Percentiles rank a stretch among this genome's conserved stretches.
These are phyloP conservation scores for Agonopterix heracliana DNA, from an alignment of 2,888 invertebrate genomes.

Conservation along the genomic window DNA sequence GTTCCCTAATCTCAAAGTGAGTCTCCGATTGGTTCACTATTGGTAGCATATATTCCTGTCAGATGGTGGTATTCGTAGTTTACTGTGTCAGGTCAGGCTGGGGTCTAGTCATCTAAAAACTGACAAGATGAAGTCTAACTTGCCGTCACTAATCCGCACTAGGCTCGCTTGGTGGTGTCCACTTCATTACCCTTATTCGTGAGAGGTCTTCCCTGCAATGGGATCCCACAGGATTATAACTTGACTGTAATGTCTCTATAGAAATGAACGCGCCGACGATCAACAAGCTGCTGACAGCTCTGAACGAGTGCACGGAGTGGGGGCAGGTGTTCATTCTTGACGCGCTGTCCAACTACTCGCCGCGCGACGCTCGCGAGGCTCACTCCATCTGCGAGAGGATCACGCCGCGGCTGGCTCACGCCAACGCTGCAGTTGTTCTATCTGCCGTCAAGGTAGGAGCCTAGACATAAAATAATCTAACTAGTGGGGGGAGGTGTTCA, in stretches of 20 bases:
- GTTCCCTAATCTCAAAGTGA: too few relatives aligned
- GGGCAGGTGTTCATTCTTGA: conserved; percentile 99
- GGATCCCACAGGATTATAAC: too few relatives aligned
- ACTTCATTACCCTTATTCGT: too few relatives aligned
- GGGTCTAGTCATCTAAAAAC: too few relatives aligned
- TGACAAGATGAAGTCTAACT: too few relatives aligned
- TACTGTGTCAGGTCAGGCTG: too few relatives aligned
- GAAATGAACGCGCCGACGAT: conserved; percentile 98
- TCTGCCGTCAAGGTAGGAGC: conserved; percentile 94
- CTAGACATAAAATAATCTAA: background rate
- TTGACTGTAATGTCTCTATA: conserved; percentile 19
- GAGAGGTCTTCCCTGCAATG: too few relatives aligned
- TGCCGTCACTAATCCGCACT: too few relatives aligned
- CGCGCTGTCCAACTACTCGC: conserved; percentile 96
- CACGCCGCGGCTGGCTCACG: conserved; percentile 97
- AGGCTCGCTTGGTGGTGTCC: too few relatives aligned
- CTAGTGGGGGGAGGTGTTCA: conserved; percentile 98
- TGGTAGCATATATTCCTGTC: too few relatives aligned
- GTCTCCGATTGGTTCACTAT: too few relatives aligned
- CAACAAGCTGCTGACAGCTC: conserved; percentile 97
- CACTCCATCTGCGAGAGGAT: conserved; percentile 99
- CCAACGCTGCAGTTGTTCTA: conserved; percentile 98
- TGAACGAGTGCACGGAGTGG: conserved; percentile 99
- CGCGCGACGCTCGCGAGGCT: conserved; percentile 97
- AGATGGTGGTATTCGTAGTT: too few relatives aligned